These are phyloP conservation scores for Pygoscelis adeliae DNA, from an alignment of 2,113 vertebrate species.

Conservation along the genomic window DNA sequence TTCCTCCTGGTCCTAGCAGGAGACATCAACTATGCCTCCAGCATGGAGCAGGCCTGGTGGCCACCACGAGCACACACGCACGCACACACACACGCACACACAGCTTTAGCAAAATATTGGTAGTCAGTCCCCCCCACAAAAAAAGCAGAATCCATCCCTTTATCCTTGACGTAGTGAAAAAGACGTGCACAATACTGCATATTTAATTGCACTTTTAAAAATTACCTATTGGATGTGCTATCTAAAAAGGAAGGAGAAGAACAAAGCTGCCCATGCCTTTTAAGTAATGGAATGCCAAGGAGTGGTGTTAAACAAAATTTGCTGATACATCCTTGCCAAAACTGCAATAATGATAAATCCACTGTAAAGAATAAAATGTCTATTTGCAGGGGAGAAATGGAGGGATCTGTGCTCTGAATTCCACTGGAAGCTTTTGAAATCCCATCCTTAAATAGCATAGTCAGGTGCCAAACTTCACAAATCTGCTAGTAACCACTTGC, in stretches of 20 bases:
- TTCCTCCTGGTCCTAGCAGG: neutral
- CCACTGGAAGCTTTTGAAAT: slow-evolving; percentile 29
- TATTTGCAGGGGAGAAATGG: neutral
- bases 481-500: neutral
- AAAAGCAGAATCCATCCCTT: neutral
- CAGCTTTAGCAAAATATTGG: neutral
- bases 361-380: neutral
- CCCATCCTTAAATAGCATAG: neutral
- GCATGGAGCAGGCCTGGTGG: slow-evolving; percentile 31
- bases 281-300: neutral
- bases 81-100: too few species aligned
- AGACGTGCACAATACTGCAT: neutral
- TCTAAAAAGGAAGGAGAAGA: neutral
- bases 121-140: neutral
- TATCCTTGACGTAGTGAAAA: neutral
- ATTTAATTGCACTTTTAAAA: neutral
- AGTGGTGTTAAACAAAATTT: neutral
- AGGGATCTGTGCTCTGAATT: neutral
- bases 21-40: neutral
- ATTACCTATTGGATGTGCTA: neutral
- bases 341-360: slow-evolving; percentile 25
- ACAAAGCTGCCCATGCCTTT: neutral
- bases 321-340: neutral
- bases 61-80: neutral
- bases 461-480: neutral